Evolutionary conservation across 2,888 invertebrate species (phyloP).

Genomic region (Cephus runcator): DNA sequence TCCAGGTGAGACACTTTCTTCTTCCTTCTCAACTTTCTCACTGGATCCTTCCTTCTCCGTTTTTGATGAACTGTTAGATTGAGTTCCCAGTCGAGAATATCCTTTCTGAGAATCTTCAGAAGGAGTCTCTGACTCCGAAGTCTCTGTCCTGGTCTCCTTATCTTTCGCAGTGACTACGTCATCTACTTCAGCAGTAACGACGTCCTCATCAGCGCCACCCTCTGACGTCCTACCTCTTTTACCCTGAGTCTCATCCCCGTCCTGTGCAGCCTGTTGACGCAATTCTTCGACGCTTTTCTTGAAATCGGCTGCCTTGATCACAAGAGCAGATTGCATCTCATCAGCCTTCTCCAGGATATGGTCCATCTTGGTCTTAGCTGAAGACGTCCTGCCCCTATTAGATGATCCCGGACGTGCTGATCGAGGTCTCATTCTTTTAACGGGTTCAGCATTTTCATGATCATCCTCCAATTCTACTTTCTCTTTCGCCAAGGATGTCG

Average conservation of each 20-base stretch:
- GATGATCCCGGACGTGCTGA: constrained; percentile 27
- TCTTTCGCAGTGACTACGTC: constrained; percentile 5
- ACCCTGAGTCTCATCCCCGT: background rate
- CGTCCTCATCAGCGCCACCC: constrained; percentile 13
- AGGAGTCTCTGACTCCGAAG: constrained; percentile 7
- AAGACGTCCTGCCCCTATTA: constrained; percentile 14
- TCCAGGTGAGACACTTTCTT: constrained; percentile 50
- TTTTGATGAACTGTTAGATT: background rate
- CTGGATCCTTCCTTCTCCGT: constrained; percentile 8
- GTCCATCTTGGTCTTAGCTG: constrained; percentile 38
- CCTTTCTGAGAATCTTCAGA: constrained; percentile 47
- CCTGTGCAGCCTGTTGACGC: constrained; percentile 32
- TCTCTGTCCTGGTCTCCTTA: constrained; percentile 12
- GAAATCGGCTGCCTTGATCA: constrained; percentile 50
- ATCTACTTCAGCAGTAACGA: constrained; percentile 1
- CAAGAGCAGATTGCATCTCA: constrained; percentile 39
- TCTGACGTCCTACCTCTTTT: background rate
- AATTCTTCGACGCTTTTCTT: constrained; percentile 44
- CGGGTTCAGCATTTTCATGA: constrained; percentile 33
- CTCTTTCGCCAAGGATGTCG: constrained; percentile 18
- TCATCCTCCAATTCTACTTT: constrained; percentile 26
- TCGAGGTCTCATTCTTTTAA: constrained; percentile 33
- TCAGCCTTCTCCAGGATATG: constrained; percentile 50
- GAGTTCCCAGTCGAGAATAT: constrained; percentile 35
- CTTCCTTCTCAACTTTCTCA: constrained; percentile 32